Evolutionary conservation across 2,797 vertebrate species (phyloP).

Genomic region (Xenopus petersii): DNA sequence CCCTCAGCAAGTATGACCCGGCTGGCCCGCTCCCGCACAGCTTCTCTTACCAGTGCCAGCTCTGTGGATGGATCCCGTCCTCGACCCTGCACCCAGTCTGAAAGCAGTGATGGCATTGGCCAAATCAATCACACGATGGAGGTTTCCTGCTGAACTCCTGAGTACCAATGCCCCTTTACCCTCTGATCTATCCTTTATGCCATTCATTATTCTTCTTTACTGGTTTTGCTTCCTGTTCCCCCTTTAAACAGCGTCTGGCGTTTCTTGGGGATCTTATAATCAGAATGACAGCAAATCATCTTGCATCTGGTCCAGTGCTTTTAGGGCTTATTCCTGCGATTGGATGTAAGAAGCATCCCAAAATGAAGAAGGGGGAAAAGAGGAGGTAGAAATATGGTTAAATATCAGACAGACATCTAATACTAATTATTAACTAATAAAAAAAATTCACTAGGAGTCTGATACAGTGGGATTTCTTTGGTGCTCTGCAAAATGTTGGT

Average conservation of each 20-base stretch:
- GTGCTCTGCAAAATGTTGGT: too few species aligned
- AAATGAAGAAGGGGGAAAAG: background rate
- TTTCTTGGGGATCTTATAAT: conserved; percentile 36
- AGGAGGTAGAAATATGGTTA: background rate
- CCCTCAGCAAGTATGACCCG: conserved; percentile 98
- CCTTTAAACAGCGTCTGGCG: conserved; percentile 40
- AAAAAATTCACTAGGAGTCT: background rate
- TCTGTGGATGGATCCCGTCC: conserved; percentile 84
- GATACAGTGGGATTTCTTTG: background rate
- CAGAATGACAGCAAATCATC: conserved; percentile 18
- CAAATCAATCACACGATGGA: conserved; percentile 96
- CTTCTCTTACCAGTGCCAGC: conserved; percentile 92
- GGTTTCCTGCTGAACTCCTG: conserved; percentile 84
- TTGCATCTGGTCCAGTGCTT: conserved; percentile 31
- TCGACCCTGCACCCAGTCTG: conserved; percentile 87
- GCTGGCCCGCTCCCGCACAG: conserved; percentile 89
- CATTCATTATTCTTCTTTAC: conserved; percentile 26
- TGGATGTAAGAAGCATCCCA: conserved; percentile 8
- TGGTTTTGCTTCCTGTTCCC: conserved; percentile 28
- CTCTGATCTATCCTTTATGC: background rate
- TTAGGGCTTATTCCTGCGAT: conserved; percentile 19
- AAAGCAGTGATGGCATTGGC: conserved; percentile 86
- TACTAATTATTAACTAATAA: background rate
- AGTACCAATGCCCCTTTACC: background rate
- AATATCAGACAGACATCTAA: background rate